These are phyloP conservation scores for Amphiura filiformis DNA, from an alignment of 35 echinoderm and acorn worm species.

Conservation along the genomic window DNA sequence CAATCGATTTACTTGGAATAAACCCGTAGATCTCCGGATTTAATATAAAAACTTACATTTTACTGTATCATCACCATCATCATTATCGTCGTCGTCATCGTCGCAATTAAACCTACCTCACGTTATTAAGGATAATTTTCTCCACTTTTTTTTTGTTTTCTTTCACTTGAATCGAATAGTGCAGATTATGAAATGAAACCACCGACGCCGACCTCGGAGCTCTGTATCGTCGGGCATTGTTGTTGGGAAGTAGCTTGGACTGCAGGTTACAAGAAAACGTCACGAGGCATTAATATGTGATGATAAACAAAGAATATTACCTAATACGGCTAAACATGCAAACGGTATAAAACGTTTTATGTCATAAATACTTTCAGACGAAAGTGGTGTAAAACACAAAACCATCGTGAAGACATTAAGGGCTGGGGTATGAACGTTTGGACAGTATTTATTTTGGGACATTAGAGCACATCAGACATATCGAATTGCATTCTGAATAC, in stretches of 20 bases:
- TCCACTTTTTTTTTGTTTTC: background rate
- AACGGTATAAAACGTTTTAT: too few relatives aligned
- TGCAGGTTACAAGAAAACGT: too few relatives aligned
- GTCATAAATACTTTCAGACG: too few relatives aligned
- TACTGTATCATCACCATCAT: background rate
- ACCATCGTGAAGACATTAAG: too few relatives aligned
- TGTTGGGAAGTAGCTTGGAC: background rate
- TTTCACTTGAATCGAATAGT: background rate
- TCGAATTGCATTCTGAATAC: too few relatives aligned
- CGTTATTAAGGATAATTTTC: background rate
- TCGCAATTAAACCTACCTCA: background rate
- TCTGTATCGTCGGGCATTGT: background rate
- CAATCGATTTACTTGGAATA: background rate
- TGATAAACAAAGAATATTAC: too few relatives aligned
- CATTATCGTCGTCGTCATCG: background rate
- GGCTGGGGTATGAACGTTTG: too few relatives aligned
- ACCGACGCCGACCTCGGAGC: background rate
- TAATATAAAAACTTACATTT: background rate
- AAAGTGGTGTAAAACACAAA: too few relatives aligned
- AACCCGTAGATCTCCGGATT: background rate
- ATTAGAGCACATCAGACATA: too few relatives aligned
- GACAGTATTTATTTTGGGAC: too few relatives aligned
- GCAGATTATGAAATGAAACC: background rate
- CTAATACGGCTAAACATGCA: too few relatives aligned
- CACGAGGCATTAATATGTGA: too few relatives aligned